phyloP scores from a whole-genome alignment of 1,140 invertebrate species.

The Metopolophium dirhodum region DNA sequence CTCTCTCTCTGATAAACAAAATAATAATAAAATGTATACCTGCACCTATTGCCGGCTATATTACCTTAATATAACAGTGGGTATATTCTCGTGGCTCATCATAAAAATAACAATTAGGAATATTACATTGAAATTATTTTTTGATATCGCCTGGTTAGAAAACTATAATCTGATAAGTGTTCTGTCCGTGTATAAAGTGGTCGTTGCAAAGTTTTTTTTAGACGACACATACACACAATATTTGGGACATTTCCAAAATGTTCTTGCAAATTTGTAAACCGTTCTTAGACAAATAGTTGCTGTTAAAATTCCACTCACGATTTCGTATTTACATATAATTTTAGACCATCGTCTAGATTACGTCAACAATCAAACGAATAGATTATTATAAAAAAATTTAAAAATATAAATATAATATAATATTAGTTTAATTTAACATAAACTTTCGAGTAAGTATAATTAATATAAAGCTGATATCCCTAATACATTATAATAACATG shows the following conservation, averaged over 20 bases:
- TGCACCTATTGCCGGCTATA: neutral
- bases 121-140: neutral
- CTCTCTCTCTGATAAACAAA: neutral
- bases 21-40: neutral
- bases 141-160: neutral
- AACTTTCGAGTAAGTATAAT: neutral
- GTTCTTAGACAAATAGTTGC: neutral
- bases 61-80: neutral
- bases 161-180: neutral
- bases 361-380: neutral
- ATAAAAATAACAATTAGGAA: too few relatives aligned
- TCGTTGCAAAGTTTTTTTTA: neutral
- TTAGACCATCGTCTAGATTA: neutral
- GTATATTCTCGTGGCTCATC: neutral
- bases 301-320: neutral
- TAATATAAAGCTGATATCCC: neutral
- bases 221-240: neutral
- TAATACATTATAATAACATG: neutral
- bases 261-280: neutral
- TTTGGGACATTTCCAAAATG: neutral
- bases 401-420: neutral
- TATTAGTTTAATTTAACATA: neutral
- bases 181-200: neutral
- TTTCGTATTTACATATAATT: neutral
- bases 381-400: neutral